phyloP scores from a whole-genome alignment of 2,797 vertebrate genomes.

The Protonibea diacanthus region DNA sequence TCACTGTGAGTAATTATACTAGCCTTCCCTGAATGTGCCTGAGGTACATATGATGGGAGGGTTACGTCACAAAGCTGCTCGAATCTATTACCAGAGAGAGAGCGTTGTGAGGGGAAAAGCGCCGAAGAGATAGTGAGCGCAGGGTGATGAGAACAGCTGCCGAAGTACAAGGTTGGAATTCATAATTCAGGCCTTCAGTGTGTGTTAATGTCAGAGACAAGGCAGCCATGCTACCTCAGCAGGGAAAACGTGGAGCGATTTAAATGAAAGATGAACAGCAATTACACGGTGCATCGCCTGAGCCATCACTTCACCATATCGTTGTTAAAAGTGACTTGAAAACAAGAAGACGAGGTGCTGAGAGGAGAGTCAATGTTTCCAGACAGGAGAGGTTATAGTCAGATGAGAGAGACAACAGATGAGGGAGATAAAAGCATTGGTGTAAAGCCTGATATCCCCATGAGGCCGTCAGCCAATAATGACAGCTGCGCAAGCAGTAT shows the following conservation, averaged over 20 bases:
- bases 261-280: conserved; percentile 73
- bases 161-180: conserved; percentile 76
- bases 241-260: conserved; percentile 50
- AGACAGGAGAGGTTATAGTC: conserved; percentile 26
- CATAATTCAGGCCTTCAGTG: conserved; percentile 76
- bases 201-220: conserved; percentile 70
- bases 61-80: conserved; percentile 78
- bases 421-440: conserved; percentile 50
- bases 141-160: conserved; percentile 78
- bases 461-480: conserved; percentile 46
- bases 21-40: conserved; percentile 75
- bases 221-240: conserved; percentile 66
- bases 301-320: conserved; percentile 40
- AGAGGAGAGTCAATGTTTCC: conserved; percentile 39
- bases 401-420: conserved; percentile 40
- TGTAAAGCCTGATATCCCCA: conserved; percentile 47
- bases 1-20: conserved; percentile 78
- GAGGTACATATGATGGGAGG: conserved; percentile 63
- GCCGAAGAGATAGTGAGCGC: conserved; percentile 66
- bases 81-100: conserved; percentile 77
- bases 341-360: conserved; percentile 42
- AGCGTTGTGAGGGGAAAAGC: conserved; percentile 49
- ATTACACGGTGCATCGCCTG: conserved; percentile 58
- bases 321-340: conserved; percentile 56
- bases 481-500: conserved; percentile 59